These are phyloP conservation scores for Drosophila nigritarsus DNA, from an alignment of 2,888 invertebrate genomes.

Conservation along the genomic window DNA sequence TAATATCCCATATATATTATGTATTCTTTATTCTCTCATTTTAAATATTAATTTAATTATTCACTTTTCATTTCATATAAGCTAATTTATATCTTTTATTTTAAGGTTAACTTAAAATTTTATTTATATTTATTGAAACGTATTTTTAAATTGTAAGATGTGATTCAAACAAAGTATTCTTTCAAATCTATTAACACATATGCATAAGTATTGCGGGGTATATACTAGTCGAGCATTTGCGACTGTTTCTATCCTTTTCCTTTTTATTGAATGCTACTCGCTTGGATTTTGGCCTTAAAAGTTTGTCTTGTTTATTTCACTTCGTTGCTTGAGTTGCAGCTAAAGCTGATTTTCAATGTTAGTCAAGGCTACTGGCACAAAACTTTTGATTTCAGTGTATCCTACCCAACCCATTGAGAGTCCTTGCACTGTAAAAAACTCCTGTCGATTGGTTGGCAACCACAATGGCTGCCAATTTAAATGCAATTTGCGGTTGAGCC, in stretches of 20 bases:
- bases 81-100: not conserved
- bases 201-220: not conserved
- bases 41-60: not conserved
- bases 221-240: not conserved
- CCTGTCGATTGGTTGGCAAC: conserved; percentile 17
- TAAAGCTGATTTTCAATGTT: conserved; percentile 14
- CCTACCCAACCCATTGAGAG: conserved; percentile 4
- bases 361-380: not conserved
- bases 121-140: not conserved
- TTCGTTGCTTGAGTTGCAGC: conserved; percentile 30
- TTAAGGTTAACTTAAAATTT: not conserved
- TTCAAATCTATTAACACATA: not conserved
- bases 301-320: conserved; percentile 24
- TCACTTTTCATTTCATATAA: not conserved
- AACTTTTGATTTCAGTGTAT: conserved; percentile 15
- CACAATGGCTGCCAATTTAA: conserved; percentile 10
- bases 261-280: not conserved
- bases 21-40: not conserved
- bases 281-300: not conserved
- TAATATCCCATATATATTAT: not conserved
- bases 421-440: conserved; percentile 22
- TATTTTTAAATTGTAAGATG: not conserved
- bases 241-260: not conserved
- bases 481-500: conserved; percentile 23
- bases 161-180: not conserved